These are phyloP conservation scores for Sipha maydis DNA, from an alignment of 2,888 invertebrate genomes.

Conservation along the genomic window DNA sequence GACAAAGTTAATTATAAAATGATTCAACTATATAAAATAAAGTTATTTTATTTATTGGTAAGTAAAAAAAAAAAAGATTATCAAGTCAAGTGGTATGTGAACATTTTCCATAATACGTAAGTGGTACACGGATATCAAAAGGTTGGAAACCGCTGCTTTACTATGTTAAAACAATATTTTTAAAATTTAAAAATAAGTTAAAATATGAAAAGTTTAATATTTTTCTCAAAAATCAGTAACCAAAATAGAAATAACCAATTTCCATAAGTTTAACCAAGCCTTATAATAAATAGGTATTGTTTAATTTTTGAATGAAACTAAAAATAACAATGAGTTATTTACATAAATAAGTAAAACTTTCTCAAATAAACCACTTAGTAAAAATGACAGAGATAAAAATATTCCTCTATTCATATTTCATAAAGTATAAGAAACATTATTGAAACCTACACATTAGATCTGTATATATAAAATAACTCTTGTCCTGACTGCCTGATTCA, in stretches of 20 bases:
- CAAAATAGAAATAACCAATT: not conserved
- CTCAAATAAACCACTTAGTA: conserved; percentile 44
- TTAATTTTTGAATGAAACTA: conserved; percentile 28
- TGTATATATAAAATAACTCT: too few relatives aligned
- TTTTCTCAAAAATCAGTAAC: not conserved
- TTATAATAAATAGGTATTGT: conserved; percentile 49
- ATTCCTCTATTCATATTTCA: conserved; percentile 14
- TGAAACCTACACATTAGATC: too few relatives aligned
- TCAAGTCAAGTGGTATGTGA: too few relatives aligned
- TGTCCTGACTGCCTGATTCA: too few relatives aligned
- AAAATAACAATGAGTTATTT: conserved; percentile 53
- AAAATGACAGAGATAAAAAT: conserved; percentile 17
- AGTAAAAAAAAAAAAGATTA: too few relatives aligned
- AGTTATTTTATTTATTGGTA: too few relatives aligned
- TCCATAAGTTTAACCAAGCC: conserved; percentile 15
- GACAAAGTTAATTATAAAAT: too few relatives aligned
- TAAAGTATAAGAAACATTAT: not conserved
- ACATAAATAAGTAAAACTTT: conserved; percentile 44
- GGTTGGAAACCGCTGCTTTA: too few relatives aligned
- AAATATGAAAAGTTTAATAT: conserved; percentile 2
- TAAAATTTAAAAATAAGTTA: not conserved
- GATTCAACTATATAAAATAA: too few relatives aligned
- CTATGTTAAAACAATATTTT: not conserved
- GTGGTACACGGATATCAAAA: too few relatives aligned
- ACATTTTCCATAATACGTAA: too few relatives aligned